phyloP scores from a whole-genome alignment of 2,113 vertebrate species.

The Sturnira hondurensis region DNA sequence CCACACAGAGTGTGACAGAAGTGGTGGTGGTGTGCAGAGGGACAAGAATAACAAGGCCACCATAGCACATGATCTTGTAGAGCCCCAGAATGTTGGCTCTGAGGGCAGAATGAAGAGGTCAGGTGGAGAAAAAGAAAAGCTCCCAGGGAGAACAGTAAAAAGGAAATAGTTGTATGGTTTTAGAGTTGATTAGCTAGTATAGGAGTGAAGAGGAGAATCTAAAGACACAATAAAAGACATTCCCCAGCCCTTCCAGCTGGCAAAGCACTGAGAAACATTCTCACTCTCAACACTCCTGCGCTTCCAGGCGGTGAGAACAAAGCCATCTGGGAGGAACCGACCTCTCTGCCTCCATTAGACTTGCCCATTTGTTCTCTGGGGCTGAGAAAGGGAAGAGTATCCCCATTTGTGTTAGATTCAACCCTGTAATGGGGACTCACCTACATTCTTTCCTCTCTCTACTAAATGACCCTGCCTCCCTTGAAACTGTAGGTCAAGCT shows the following conservation, averaged over 20 bases:
- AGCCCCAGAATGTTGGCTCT: not conserved
- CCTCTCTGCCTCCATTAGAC: not conserved
- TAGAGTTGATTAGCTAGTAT: not conserved
- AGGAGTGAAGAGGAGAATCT: not conserved
- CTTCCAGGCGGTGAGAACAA: not conserved
- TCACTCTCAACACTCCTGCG: not conserved
- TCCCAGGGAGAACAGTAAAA: not conserved
- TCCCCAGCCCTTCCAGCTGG: not conserved
- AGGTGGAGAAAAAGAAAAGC: not conserved
- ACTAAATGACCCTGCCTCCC: not conserved
- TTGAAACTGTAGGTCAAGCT: not conserved
- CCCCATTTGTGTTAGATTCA: not conserved
- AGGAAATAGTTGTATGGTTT: not conserved
- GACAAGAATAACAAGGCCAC: not conserved
- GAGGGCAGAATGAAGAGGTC: not conserved
- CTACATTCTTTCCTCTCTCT: not conserved
- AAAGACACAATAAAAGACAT: not conserved
- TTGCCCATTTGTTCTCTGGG: not conserved
- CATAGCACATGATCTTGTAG: not conserved
- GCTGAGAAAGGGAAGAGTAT: not conserved
- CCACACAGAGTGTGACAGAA: not conserved
- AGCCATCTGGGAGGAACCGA: not conserved
- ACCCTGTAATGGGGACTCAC: too few relatives aligned
- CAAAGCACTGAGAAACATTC: not conserved
- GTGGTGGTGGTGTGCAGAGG: not conserved